These are phyloP conservation scores for Sandelia bainsii DNA, from an alignment of 2,797 vertebrate genomes.

Conservation along the genomic window DNA sequence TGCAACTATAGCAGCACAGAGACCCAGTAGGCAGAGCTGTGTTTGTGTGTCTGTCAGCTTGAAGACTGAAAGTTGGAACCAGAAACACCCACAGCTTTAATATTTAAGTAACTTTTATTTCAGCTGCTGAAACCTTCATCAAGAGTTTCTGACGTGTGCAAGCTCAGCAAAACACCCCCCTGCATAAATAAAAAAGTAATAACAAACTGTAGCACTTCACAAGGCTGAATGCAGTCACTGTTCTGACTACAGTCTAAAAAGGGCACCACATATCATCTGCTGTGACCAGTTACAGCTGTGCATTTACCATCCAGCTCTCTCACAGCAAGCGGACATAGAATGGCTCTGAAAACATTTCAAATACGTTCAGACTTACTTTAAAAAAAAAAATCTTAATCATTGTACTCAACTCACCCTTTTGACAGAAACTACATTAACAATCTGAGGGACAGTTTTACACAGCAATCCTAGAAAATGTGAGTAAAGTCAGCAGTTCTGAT, in stretches of 20 bases:
- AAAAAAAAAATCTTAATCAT: too few relatives aligned
- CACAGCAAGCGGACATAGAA: neutral
- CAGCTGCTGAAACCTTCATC: neutral
- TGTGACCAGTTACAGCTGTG: conserved; percentile 8
- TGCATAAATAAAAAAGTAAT: conserved; percentile 13
- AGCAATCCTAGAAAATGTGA: too few relatives aligned
- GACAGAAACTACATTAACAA: too few relatives aligned
- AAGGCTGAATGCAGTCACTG: neutral
- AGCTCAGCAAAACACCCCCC: neutral
- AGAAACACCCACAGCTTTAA: neutral
- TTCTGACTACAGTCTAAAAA: conserved; percentile 30
- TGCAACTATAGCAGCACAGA: neutral
- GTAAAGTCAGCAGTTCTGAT: too few relatives aligned
- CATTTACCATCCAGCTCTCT: neutral
- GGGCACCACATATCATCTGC: conserved; percentile 32
- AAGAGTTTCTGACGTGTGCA: neutral
- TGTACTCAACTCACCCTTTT: too few relatives aligned
- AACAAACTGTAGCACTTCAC: neutral
- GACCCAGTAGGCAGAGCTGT: neutral
- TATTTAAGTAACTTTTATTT: conserved; percentile 16
- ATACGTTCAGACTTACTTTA: too few relatives aligned
- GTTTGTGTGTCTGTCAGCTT: too few relatives aligned
- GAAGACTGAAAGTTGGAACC: too few relatives aligned
- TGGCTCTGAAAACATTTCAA: too few relatives aligned
- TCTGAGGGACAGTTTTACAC: too few relatives aligned